Evolutionary conservation across 2,113 vertebrate species (phyloP).

Genomic region (Aythya baeri): DNA sequence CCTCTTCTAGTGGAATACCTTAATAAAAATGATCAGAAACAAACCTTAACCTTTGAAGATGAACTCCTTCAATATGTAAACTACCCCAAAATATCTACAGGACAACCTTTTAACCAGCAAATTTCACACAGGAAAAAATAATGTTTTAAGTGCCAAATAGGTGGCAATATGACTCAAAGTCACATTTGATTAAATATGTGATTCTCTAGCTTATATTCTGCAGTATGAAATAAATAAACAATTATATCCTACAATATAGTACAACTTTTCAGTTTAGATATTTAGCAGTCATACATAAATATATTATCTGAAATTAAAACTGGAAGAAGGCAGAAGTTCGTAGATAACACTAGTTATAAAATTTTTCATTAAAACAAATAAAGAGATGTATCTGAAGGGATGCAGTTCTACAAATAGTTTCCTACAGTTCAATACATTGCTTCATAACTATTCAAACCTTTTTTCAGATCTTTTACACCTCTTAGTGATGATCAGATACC

Average conservation of each 20-base stretch:
- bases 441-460: neutral
- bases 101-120: neutral
- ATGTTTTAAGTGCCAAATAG: neutral
- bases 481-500: neutral
- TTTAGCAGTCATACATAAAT: neutral
- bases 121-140: neutral
- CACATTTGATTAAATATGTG: neutral
- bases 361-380: neutral
- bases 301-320: neutral
- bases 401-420: neutral
- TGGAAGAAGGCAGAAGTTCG: neutral
- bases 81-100: neutral
- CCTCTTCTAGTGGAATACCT: constrained; percentile 93
- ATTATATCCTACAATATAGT: neutral
- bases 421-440: neutral
- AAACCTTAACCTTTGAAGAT: neutral
- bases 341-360: neutral
- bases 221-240: neutral
- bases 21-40: constrained; percentile 59
- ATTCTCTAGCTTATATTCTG: neutral
- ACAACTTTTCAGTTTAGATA: neutral
- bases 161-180: neutral
- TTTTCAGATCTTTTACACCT: neutral
- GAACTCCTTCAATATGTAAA: neutral
- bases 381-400: neutral